Conservation (phyloP, 2,888 invertebrate genomes). For the Pristionchus mayeri region DNA sequence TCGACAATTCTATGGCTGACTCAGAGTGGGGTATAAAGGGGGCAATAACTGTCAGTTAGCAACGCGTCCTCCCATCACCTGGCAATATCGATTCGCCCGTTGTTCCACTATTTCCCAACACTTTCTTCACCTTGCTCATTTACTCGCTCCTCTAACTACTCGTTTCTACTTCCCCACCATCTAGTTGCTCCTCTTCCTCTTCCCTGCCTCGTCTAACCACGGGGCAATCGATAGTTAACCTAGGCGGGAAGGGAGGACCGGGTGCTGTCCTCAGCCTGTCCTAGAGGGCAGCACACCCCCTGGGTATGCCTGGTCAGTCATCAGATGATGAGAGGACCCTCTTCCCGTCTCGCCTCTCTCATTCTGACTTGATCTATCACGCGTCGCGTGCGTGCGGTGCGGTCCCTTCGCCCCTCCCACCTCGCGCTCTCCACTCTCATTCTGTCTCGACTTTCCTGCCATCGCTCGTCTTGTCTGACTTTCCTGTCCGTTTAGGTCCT, state of each 20-base stretch:
- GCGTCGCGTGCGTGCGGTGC: not conserved
- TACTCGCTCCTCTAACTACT: slow-evolving; percentile 19
- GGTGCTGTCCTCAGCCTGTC: not conserved
- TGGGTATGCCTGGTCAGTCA: not conserved
- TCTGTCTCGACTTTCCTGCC: slow-evolving; percentile 12
- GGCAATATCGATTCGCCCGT: not conserved
- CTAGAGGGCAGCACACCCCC: not conserved
- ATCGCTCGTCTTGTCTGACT: not conserved
- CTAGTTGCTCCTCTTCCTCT: not conserved
- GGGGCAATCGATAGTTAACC: not conserved
- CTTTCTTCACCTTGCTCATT: not conserved
- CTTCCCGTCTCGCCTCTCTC: too few species aligned
- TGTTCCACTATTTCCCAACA: too few species aligned
- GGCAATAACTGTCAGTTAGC: not conserved
- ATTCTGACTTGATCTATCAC: slow-evolving; percentile 6
- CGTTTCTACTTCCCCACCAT: not conserved
- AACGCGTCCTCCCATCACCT: not conserved
- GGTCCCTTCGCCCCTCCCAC: not conserved
- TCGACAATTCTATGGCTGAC: slow-evolving; percentile 10
- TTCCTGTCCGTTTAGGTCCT: not conserved
- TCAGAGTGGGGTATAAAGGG: slow-evolving; percentile 15
- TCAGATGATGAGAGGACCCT: not conserved
- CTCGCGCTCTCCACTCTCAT: not conserved
- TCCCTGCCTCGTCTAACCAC: not conserved
- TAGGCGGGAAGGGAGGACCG: not conserved